Evolutionary conservation across 1,140 invertebrate genomes (phyloP).

Genomic region (Drosophila tristis): DNA sequence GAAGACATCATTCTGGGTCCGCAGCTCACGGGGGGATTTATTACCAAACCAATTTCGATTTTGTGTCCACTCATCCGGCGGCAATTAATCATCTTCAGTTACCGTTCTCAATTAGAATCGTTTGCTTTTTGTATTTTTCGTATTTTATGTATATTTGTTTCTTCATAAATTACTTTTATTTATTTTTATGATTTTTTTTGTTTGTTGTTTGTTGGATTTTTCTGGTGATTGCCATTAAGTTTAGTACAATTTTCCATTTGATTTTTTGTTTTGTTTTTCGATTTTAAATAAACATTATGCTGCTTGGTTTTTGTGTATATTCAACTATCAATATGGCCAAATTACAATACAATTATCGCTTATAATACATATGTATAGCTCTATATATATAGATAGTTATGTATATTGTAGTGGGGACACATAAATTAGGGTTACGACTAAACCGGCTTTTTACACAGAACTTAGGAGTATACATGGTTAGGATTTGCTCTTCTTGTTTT

Average conservation of each 20-base stretch:
- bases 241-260: slow-evolving; percentile 69
- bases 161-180: slow-evolving; percentile 83
- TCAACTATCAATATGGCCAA: slow-evolving; percentile 84
- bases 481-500: slow-evolving; percentile 34
- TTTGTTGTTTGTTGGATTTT: slow-evolving; percentile 57
- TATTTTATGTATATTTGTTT: slow-evolving; percentile 73
- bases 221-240: slow-evolving; percentile 83
- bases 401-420: slow-evolving; percentile 52
- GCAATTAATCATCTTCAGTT: slow-evolving; percentile 77
- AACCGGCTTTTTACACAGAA: slow-evolving; percentile 70
- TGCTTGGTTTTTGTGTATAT: slow-evolving; percentile 68
- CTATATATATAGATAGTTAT: slow-evolving; percentile 48
- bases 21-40: slow-evolving; percentile 29
- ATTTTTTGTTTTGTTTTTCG: slow-evolving; percentile 35
- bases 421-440: slow-evolving; percentile 76
- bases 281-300: slow-evolving; percentile 68
- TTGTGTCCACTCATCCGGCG: slow-evolving; percentile 72
- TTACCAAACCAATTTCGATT: slow-evolving; percentile 57
- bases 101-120: slow-evolving; percentile 73
- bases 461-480: slow-evolving; percentile 55
- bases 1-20: slow-evolving; percentile 57
- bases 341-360: slow-evolving; percentile 83
- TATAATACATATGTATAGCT: slow-evolving; percentile 61
- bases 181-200: slow-evolving; percentile 72
- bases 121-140: slow-evolving; percentile 38